These are phyloP conservation scores for Tipula helvola DNA, from an alignment of 2,888 invertebrate genomes.

Conservation along the genomic window DNA sequence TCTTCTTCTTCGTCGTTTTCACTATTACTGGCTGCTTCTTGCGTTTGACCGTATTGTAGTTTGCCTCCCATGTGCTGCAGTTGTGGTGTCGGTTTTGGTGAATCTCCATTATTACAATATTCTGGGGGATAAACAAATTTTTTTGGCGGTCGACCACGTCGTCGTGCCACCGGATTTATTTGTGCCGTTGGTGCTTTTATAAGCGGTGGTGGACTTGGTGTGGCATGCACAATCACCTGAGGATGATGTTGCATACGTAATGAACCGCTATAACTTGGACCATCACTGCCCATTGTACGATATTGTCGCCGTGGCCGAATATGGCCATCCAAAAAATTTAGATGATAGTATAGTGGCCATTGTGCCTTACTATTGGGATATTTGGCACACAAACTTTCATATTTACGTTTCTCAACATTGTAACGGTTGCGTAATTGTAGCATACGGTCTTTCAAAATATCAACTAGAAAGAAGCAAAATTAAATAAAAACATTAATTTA, in stretches of 20 bases:
- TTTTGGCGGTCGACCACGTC: neutral
- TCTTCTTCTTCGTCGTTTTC: neutral
- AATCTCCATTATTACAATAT: neutral
- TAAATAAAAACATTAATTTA: neutral
- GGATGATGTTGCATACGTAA: conserved; percentile 13
- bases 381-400: conserved; percentile 23
- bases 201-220: neutral
- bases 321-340: conserved; percentile 33
- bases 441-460: conserved; percentile 34
- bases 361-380: conserved; percentile 27
- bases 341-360: conserved; percentile 33
- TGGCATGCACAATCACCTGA: conserved; percentile 6
- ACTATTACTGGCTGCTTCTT: neutral
- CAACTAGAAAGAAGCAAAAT: conserved; percentile 24
- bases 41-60: neutral
- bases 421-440: conserved; percentile 35
- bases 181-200: neutral
- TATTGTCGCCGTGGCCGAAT: conserved; percentile 33
- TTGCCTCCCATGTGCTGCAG: neutral
- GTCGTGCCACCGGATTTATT: neutral
- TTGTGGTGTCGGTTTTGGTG: neutral
- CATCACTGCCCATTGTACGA: conserved; percentile 17
- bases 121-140: neutral
- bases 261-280: conserved; percentile 20
- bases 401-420: conserved; percentile 34